Evolutionary conservation across 2,113 vertebrate genomes (phyloP).

Genomic region (Melospiza georgiana): DNA sequence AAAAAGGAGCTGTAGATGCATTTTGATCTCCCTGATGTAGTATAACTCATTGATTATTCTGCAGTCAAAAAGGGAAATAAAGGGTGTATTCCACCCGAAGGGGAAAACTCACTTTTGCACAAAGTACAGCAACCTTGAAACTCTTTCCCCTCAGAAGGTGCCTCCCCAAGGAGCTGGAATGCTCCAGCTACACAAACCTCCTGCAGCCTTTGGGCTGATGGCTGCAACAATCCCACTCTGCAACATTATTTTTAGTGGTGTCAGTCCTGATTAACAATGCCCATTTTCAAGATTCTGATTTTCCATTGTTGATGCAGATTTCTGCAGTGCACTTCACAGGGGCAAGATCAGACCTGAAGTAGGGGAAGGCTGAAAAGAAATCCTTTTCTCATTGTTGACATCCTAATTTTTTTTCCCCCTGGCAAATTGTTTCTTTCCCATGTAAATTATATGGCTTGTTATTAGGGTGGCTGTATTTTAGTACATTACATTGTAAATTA

Average conservation of each 20-base stretch:
- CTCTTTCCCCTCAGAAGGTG: not conserved
- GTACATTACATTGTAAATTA: not conserved
- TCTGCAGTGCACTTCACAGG: not conserved
- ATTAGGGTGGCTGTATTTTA: not conserved
- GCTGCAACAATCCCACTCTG: not conserved
- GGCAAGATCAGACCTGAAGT: not conserved
- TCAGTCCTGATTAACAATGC: not conserved
- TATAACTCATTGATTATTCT: not conserved
- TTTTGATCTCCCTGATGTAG: not conserved
- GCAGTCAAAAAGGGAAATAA: not conserved
- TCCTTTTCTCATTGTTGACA: not conserved
- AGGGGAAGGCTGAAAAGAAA: not conserved
- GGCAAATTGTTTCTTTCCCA: not conserved
- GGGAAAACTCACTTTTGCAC: not conserved
- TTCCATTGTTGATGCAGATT: not conserved
- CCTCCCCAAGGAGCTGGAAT: not conserved
- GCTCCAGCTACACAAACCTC: not conserved
- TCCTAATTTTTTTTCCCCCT: not conserved
- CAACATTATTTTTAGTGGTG: not conserved
- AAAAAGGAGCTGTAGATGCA: not conserved
- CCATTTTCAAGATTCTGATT: not conserved
- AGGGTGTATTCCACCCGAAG: not conserved
- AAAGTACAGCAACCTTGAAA: not conserved
- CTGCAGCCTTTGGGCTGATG: not conserved
- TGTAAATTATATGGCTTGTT: not conserved